Evolutionary conservation across 2,888 invertebrate species (phyloP).

Genomic region (Lypha dubia): DNA sequence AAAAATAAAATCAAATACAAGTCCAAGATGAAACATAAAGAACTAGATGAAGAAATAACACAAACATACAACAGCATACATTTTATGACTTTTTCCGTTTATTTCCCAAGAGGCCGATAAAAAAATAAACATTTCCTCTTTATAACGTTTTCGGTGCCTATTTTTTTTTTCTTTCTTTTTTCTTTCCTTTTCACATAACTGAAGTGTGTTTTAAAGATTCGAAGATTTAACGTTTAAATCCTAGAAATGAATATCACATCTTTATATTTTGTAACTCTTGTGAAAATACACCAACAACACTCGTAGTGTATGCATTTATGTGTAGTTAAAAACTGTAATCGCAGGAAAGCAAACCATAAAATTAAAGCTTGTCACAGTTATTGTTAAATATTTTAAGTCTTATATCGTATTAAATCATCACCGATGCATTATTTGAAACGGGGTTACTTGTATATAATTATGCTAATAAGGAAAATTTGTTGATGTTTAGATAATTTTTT

Average conservation of each 20-base stretch:
- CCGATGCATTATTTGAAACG: too few relatives aligned
- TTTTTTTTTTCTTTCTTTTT: slow-evolving; percentile 44
- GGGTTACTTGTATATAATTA: too few relatives aligned
- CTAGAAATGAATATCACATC: slow-evolving; percentile 43
- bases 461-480: too few relatives aligned
- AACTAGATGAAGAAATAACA: slow-evolving; percentile 34
- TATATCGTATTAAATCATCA: too few relatives aligned
- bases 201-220: slow-evolving; percentile 53
- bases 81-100: slow-evolving; percentile 69
- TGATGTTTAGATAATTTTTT: too few relatives aligned
- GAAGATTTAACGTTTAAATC: slow-evolving; percentile 57
- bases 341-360: not conserved
- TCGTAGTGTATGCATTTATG: not conserved
- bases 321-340: slow-evolving; percentile 3
- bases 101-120: slow-evolving; percentile 70
- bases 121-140: slow-evolving; percentile 56
- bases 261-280: slow-evolving; percentile 50
- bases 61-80: slow-evolving; percentile 46
- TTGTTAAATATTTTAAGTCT: not conserved
- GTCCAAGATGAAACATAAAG: slow-evolving; percentile 55
- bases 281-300: not conserved
- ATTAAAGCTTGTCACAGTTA: not conserved
- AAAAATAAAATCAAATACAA: slow-evolving; percentile 51
- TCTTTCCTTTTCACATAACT: slow-evolving; percentile 40
- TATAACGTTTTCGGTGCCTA: not conserved